Evolutionary conservation across 1,140 invertebrate species (phyloP).

Genomic region (Drosophila saltans): DNA sequence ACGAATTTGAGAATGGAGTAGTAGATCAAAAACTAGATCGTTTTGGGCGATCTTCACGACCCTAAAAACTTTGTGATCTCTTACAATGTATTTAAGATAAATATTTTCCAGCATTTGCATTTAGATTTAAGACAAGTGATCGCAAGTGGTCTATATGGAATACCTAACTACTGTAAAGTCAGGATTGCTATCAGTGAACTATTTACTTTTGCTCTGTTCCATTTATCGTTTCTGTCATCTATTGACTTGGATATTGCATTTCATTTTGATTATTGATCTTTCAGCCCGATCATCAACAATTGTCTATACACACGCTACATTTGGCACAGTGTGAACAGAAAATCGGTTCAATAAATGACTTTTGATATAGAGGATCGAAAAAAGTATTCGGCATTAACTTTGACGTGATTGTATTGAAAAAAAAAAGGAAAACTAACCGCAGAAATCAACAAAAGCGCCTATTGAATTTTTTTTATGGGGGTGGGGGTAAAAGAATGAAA

Average conservation of each 20-base stretch:
- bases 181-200: background rate
- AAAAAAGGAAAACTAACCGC: constrained; percentile 63
- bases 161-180: background rate
- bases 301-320: constrained; percentile 62
- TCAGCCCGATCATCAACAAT: background rate
- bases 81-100: too few species aligned
- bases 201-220: background rate
- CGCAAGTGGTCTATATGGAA: too few species aligned
- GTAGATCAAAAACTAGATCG: too few species aligned
- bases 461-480: constrained; percentile 17
- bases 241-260: constrained; percentile 37
- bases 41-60: too few species aligned
- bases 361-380: constrained; percentile 28
- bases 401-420: constrained; percentile 63
- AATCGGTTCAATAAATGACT: constrained; percentile 65
- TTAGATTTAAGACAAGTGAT: too few species aligned
- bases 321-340: constrained; percentile 69
- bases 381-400: constrained; percentile 30
- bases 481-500: constrained; percentile 35
- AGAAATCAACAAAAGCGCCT: constrained; percentile 53
- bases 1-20: too few species aligned
- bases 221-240: constrained; percentile 18
- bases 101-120: too few species aligned
- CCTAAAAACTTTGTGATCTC: too few species aligned
- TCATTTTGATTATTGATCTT: constrained; percentile 40